A percentile compares a stretch with the other conserved stretches of the same genome.
These are phyloP conservation scores for Eristalinus aeneus DNA, from an alignment of 2,888 invertebrate species.

Conservation along the genomic window DNA sequence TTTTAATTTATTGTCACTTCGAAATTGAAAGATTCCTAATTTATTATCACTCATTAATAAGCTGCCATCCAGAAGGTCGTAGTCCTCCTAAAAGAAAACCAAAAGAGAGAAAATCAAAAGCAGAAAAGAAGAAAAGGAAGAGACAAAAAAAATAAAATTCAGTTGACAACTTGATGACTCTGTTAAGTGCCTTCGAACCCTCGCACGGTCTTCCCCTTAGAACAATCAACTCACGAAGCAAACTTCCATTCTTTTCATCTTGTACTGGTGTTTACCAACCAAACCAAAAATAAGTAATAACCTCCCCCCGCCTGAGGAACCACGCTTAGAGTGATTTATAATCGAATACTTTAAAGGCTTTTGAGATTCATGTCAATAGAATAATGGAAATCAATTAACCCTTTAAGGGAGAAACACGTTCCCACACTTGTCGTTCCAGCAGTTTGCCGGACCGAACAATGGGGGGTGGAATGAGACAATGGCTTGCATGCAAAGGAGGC, in stretches of 20 bases:
- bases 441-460: background rate
- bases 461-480: background rate
- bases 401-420: background rate
- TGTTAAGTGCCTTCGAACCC: background rate
- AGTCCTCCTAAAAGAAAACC: conserved; percentile 77
- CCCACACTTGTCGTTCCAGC: background rate
- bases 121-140: background rate
- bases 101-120: background rate
- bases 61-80: conserved; percentile 79
- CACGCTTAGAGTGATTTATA: background rate
- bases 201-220: background rate
- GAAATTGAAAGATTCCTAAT: conserved; percentile 80
- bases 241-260: background rate
- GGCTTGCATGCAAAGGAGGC: background rate
- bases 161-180: background rate
- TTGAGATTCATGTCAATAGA: conserved; percentile 44
- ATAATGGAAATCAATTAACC: conserved; percentile 45
- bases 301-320: background rate
- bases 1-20: conserved; percentile 80
- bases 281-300: conserved; percentile 13
- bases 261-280: background rate
- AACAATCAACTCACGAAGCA: background rate
- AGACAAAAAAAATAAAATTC: background rate
- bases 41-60: conserved; percentile 79
- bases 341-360: conserved; percentile 42